Evolutionary conservation across 2,113 vertebrate species (phyloP), one percentile per base, ranked within the genome.

Genomic region (Bubo blakistoni): DNA sequence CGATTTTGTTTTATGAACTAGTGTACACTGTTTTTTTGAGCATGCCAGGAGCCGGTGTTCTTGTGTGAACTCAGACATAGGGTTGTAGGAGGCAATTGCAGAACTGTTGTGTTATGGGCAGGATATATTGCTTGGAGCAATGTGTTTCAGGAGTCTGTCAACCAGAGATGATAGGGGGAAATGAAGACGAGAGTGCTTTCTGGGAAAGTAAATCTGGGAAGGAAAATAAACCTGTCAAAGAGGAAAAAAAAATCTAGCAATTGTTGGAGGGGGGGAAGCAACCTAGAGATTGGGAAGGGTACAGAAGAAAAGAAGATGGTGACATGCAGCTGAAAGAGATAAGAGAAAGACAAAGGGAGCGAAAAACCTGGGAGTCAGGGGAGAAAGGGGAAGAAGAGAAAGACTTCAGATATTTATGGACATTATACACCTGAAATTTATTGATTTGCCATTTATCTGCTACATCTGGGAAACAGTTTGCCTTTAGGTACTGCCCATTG

Each of bases 21-120:
- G 62, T 6, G 11, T 10, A 6, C 36, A 5, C n/a, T 18, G 19
- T 34, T 27, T 8, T 17, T 51, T 18, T 1, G 11, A 51, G 30
- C 22, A 6, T 2, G 19, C n/a, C 44, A 44, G 71, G 63, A 66
- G 61, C 42, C 0, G 0, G 32, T 2, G 10, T 9, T 46, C 5
- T 14, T 27, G 36, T 34, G 63, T 3, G 51, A 67, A 16, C 61
- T 63, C 72, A 16, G 34, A 25, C 0, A 0, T 3, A 2, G 59
- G 29, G 34, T 6, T 47, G n/a, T 8, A 34, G 40, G 42, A 20
- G 34, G 47, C 2, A 1, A 36, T 3, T 30, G 65, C 84, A 51
- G 67, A 69, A 9, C 38, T 30, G 29, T 18, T n/a, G 52, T 6
- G 6, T 0, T 27, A 36, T 44, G 81, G 66, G 70, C 57, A 93